phyloP scores from a whole-genome alignment of 2,113 vertebrate species.

The Athene noctua region DNA sequence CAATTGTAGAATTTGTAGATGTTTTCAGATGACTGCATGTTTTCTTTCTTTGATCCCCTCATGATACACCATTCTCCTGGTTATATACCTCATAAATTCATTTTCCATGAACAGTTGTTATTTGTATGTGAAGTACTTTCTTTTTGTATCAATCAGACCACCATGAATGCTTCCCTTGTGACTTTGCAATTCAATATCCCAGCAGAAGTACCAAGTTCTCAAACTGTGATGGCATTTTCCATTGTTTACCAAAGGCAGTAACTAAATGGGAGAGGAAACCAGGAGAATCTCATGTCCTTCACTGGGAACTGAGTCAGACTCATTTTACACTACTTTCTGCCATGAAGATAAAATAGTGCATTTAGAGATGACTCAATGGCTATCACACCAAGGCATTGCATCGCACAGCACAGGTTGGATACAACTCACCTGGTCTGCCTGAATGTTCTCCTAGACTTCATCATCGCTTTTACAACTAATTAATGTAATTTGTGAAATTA shows the following conservation, averaged over 20 bases:
- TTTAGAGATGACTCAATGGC: neutral
- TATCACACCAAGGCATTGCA: neutral
- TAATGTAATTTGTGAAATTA: neutral
- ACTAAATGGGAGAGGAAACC: neutral
- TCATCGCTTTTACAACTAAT: fast-evolving
- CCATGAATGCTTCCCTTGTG: neutral
- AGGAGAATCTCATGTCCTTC: neutral
- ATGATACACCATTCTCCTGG: neutral
- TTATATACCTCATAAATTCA: neutral
- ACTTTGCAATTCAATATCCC: neutral
- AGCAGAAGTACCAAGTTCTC: neutral
- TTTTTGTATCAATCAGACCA: neutral
- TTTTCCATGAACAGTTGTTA: neutral
- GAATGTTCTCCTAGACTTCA: neutral
- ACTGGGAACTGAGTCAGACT: neutral
- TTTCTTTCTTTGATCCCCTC: neutral
- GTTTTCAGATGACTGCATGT: neutral
- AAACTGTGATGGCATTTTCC: neutral
- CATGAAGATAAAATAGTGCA: neutral
- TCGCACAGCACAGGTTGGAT: too few species aligned
- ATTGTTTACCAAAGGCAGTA: neutral
- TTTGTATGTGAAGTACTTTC: neutral
- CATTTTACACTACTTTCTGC: neutral
- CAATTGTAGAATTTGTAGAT: neutral
- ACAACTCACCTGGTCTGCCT: neutral